Evolutionary conservation across 2,113 vertebrate species (phyloP), one percentile per base, ranked within the genome.

Genomic region (Equus quagga): DNA sequence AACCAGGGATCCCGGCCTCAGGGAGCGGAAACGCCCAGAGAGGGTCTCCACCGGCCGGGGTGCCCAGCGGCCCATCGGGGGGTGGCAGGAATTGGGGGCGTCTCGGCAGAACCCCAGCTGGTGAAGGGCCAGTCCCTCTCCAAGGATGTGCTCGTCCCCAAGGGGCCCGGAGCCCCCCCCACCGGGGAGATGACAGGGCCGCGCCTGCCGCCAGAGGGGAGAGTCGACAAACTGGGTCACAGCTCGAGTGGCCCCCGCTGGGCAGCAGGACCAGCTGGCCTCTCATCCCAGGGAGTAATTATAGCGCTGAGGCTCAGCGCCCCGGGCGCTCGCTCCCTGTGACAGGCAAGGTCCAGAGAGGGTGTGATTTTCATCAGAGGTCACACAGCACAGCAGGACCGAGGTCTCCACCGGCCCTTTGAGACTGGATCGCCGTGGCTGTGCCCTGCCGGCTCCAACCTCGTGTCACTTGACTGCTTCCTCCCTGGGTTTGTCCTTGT

Each of bases 191-290:
- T 72, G 91, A 75, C 51, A 58, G 82, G 75, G 75, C 51, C 0
- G 0, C 7, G 23, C 90, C 75, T 17, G 54, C 0, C 0, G 21
- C 33, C 64, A 58, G 75, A 62, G 88, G 94, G 76, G 7, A n/a
- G 51, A 46, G 88, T 44, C 70, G 93, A 80, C 33, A 67, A 91
- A 67, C 70, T 67, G 70, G 96, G 96, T 97, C 97, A 96, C 79
- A 7, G 89, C 96, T 7, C 21, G 70, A n/a, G 70, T 33, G 91
- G 81, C 69, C 84, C 91, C 94, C 1, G 18, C 62, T 0, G n/a
- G 85, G 78, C 28, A 41, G 0, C 65, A 18, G 85, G 33, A 41
- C 64, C 91, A 49, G 75, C 91, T 26, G 23, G 36, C 91, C 70
- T 64, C 75, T 87, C 13, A 11, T 41, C 64, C 64, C 64, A 6